Evolutionary conservation across 2,113 vertebrate genomes (phyloP), one percentile per base, ranked within the genome.

Genomic region (Dolichotis patagonum): DNA sequence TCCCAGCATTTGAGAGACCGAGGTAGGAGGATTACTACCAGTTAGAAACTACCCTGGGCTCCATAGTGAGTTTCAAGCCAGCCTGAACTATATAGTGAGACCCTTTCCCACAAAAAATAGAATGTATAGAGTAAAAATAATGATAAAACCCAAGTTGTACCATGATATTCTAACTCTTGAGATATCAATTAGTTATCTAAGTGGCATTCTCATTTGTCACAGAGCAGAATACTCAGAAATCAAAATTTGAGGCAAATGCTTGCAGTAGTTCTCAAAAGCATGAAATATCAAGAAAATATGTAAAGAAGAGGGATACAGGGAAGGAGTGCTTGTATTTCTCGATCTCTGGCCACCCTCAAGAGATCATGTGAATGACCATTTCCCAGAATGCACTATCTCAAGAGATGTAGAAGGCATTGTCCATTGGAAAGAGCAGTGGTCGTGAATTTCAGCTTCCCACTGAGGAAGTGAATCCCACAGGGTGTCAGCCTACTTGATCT

Each of bases 271-370:
- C 0, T 24, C 3, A 32, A 46, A 80, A 43, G 22, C 16, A 43
- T 30, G 1, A 5, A 85, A 19, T 28, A 46, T 13, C 19, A 83
- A 20, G 20, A 32, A 63, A 35, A 90, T 3, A 22, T 4, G 10
- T 3, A 28, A 41, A 9, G 14, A 12, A 28, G 28, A 12, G 28
- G 60, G 73, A 78, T 24, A 1, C 32, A 12, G 9, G 52, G 7
- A 75, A 54, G 16, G 30, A 30, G 14, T 19, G 75, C 43, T 8
- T 32, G 7, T 17, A 7, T 4, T 35, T 19, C 32, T 30, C 9
- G 0, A 30, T 24, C 7, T 0, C 32, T n/a, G 32, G 13, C 1
- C 19, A 4, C 14, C 38, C 38, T 65, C 26, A 35, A 24, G 4
- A 6, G 49, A 5, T 43, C 28, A 28, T n/a, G 24, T n/a, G 63